phyloP scores from a whole-genome alignment of 2,113 vertebrate species.

The Gallinago jamesoni region DNA sequence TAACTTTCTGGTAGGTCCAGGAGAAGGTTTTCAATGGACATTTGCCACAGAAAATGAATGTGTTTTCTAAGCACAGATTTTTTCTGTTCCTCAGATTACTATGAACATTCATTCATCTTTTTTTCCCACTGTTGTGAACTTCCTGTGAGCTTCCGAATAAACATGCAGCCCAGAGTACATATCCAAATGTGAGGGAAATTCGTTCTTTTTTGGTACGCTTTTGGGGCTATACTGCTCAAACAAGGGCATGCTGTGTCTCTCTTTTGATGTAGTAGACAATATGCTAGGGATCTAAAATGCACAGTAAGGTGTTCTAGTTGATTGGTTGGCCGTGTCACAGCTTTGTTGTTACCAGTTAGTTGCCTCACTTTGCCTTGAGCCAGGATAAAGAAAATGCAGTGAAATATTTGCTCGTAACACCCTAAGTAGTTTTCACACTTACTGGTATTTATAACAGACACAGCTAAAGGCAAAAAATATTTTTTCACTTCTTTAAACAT shows the following conservation, averaged over 20 bases:
- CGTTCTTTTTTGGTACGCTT: background rate
- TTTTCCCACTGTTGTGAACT: background rate
- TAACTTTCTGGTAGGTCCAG: background rate
- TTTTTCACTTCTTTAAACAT: background rate
- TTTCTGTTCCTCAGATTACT: background rate
- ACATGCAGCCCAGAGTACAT: background rate
- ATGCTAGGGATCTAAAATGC: background rate
- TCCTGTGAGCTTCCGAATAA: background rate
- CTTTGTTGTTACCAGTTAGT: background rate
- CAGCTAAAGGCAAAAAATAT: background rate
- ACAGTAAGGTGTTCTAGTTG: background rate
- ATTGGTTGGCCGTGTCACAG: rapidly evolving
- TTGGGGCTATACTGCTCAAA: background rate
- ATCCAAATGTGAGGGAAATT: background rate
- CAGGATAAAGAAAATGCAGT: background rate
- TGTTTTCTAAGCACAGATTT: background rate
- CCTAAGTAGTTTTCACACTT: background rate
- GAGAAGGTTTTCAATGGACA: background rate
- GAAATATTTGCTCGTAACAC: background rate
- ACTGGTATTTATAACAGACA: background rate
- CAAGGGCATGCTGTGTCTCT: background rate
- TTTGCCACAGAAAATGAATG: background rate
- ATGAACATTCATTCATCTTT: background rate
- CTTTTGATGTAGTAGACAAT: background rate
- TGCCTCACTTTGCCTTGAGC: background rate